Evolutionary conservation across 2,113 vertebrate genomes (phyloP).

Genomic region (Osmerus eperlanus): DNA sequence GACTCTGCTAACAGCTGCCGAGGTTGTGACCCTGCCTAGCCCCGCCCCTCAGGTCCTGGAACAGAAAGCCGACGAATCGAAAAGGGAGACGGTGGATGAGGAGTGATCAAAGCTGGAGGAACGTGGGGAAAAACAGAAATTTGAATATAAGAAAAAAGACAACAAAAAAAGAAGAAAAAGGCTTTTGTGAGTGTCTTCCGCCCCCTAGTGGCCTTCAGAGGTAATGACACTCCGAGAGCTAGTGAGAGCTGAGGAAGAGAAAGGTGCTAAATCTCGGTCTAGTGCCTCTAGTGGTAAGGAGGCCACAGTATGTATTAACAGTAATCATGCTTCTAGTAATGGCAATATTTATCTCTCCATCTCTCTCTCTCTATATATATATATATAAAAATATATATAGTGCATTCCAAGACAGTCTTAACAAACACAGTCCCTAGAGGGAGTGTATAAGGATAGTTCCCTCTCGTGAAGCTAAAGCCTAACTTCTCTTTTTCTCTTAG

Average conservation of each 20-base stretch:
- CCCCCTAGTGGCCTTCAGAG: conserved; percentile 34
- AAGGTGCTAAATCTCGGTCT: conserved; percentile 50
- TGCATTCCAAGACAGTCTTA: conserved; percentile 77
- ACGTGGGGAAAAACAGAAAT: conserved; percentile 18
- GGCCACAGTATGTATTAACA: conserved; percentile 77
- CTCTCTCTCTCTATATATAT: too few species aligned
- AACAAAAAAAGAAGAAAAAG: conserved; percentile 35
- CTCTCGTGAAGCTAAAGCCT: conserved; percentile 58
- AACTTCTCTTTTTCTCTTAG: conserved; percentile 43
- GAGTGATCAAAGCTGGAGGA: conserved; percentile 62
- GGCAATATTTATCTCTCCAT: conserved; percentile 72
- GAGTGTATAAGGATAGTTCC: conserved; percentile 65
- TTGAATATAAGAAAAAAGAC: conserved; percentile 35
- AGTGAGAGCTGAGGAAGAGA: conserved; percentile 16
- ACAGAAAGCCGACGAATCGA: conserved; percentile 68
- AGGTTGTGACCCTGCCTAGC: conserved; percentile 60
- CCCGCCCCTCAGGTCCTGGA: conserved; percentile 61
- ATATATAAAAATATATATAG: conserved; percentile 62
- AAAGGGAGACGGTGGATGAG: conserved; percentile 73
- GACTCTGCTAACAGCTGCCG: conserved; percentile 52
- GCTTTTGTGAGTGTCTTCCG: conserved; percentile 28
- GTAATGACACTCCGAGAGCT: conserved; percentile 37
- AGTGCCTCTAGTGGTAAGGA: conserved; percentile 67
- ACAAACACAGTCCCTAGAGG: conserved; percentile 60
- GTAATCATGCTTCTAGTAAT: conserved; percentile 78